Base-by-base conservation (phyloP, 2,797 vertebrate species). In the Pampus argenteus region DNA sequence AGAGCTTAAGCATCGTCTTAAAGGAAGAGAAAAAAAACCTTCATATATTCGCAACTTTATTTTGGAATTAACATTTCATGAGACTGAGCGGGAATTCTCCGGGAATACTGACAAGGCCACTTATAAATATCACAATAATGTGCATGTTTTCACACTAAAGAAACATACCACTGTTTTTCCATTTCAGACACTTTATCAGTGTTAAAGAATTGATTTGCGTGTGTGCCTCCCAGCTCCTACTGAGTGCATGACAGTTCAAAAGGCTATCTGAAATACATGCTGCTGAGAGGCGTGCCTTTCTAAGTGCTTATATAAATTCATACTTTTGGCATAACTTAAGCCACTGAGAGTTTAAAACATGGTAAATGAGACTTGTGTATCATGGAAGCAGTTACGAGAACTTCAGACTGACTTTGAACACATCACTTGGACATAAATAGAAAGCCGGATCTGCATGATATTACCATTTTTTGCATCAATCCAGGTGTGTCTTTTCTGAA, bases 161-260 rank as follows among this genome's bases (percentile, higher is more conserved):
- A 36, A 69, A 51, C 22, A 63, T 47, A 66, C 70, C 31, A 36
- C 64, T 74, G 71, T 84, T 90, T 90, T 84, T 79, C 82, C 75
- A 85, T 80, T 87, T 85, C 79, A 81, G 82, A 88, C 86, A 83
- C 84, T 85, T 85, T 84, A 81, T 79, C 77, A 74, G 84, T 78
- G 82, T 77, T 86, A 62, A 87, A 86, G 82, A 86, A 84, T 85
- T 86, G 85, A 86, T 89, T 81, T 82, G 75, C n/a, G n/a, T 64
- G 69, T 58, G 58, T 70, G 75, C 51, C 69, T 87, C 58, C 47
- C 76, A 64, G 86, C 83, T 77, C 84, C 81, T 71, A 75, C 86
- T 71, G 82, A 81, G 85, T 66, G 82, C 78, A 77, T 66, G 82
- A 75, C 87, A 81, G 87, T 86, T 92, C 84, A 88, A 84, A 89